phyloP scores from a whole-genome alignment of 2,797 vertebrate genomes.

The Remorina albescens region DNA sequence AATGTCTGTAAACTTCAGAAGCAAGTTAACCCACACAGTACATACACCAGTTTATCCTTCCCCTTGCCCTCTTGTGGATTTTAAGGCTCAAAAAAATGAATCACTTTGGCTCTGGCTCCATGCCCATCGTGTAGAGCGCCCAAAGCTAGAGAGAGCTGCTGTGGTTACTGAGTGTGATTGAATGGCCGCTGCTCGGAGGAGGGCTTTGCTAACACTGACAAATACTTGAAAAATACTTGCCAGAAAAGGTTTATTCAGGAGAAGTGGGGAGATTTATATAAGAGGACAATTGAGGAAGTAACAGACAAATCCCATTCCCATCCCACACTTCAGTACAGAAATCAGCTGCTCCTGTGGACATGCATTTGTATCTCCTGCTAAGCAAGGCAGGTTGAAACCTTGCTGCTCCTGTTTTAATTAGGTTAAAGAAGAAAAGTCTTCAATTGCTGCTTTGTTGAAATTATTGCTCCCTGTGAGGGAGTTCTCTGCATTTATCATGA shows the following conservation, averaged over 20 bases:
- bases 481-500: constrained; percentile 4
- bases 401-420: not conserved
- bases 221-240: not conserved
- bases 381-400: not conserved
- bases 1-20: not conserved
- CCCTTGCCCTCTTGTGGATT: not conserved
- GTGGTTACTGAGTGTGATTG: not conserved
- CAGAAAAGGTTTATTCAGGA: not conserved
- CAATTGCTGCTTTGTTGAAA: not conserved
- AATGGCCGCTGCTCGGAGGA: not conserved
- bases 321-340: constrained; percentile 8
- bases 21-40: not conserved
- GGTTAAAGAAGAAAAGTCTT: not conserved
- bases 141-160: not conserved
- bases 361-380: not conserved
- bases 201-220: constrained; percentile 1
- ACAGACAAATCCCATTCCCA: constrained; percentile 4
- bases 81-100: not conserved
- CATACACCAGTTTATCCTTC: not conserved
- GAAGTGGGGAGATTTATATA: not conserved
- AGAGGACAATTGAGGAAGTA: constrained; percentile 1
- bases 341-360: not conserved
- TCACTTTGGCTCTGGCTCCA: not conserved
- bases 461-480: not conserved
- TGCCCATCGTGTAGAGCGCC: not conserved